Evolutionary conservation across 2,797 vertebrate genomes (phyloP).

Genomic region (Scleropages formosus): DNA sequence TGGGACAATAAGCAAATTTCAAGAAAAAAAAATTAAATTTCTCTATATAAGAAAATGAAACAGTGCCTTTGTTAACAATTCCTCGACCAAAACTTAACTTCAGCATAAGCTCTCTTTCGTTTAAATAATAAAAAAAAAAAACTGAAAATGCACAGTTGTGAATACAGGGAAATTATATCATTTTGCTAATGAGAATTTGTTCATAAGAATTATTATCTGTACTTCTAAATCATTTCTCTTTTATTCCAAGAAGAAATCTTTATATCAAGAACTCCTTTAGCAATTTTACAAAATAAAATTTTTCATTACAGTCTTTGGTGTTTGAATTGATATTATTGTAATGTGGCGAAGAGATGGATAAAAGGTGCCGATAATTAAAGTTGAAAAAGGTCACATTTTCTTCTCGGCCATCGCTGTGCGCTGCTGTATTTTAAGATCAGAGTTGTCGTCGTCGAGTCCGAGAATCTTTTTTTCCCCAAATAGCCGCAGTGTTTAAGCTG

Average conservation of each 20-base stretch:
- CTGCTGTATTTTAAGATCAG: conserved; percentile 28
- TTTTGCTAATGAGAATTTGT: conserved; percentile 46
- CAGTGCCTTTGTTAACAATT: conserved; percentile 13
- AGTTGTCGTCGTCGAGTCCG: conserved; percentile 29
- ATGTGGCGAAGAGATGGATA: neutral
- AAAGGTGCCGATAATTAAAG: neutral
- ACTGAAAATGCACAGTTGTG: conserved; percentile 60
- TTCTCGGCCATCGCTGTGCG: neutral
- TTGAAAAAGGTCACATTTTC: neutral
- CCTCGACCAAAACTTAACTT: neutral
- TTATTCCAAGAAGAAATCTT: conserved; percentile 46
- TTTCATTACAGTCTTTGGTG: conserved; percentile 32
- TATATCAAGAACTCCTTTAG: conserved; percentile 51
- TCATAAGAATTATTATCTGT: conserved; percentile 36
- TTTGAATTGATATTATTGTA: conserved; percentile 32
- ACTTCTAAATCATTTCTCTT: conserved; percentile 43
- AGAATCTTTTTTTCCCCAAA: conserved; percentile 33
- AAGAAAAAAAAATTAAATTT: conserved; percentile 48
- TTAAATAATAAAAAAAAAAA: conserved; percentile 65
- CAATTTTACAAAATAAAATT: conserved; percentile 60
- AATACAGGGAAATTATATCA: conserved; percentile 52
- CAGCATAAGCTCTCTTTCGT: conserved; percentile 62
- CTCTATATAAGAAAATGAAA: conserved; percentile 16
- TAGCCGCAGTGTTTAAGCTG: conserved; percentile 45
- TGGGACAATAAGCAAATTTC: conserved; percentile 49